Conservation (phyloP, 2,888 invertebrate genomes). For the Nomada fucata region DNA sequence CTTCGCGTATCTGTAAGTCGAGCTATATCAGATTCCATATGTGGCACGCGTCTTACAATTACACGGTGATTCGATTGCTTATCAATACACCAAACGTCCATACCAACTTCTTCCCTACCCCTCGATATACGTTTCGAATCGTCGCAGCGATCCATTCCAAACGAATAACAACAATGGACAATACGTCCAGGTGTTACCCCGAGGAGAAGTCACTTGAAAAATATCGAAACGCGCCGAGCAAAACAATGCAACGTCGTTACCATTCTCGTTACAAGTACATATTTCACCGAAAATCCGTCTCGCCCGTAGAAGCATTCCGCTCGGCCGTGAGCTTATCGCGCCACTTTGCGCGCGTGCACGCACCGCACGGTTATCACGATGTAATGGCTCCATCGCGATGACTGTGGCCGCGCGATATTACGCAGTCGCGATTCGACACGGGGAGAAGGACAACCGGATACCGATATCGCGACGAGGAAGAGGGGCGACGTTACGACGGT, state of each 20-base stretch:
- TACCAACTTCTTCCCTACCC: too few species aligned
- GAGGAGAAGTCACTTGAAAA: too few species aligned
- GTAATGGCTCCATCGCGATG: conserved; percentile 62
- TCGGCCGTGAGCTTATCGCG: conserved; percentile 49
- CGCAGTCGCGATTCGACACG: conserved; percentile 47
- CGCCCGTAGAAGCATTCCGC: conserved; percentile 38
- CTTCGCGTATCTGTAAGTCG: too few species aligned
- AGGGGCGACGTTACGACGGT: conserved; percentile 39
- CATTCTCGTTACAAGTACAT: background rate
- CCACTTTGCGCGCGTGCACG: conserved; percentile 64
- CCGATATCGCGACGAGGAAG: conserved; percentile 34
- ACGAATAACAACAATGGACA: too few species aligned
- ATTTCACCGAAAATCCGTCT: conserved; percentile 1
- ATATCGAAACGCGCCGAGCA: too few species aligned
- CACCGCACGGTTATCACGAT: conserved; percentile 62
- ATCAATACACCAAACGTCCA: too few species aligned
- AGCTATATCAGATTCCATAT: too few species aligned
- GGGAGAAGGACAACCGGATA: conserved; percentile 53
- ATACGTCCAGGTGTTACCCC: too few species aligned
- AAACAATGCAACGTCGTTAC: background rate
- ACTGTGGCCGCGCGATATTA: conserved; percentile 62
- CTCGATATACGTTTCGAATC: too few species aligned
- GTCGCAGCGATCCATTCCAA: too few species aligned
- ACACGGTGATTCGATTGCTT: too few species aligned
- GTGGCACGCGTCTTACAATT: too few species aligned